Conservation (phyloP, 2,888 invertebrate genomes). For the Glaucopsyche alexis region DNA sequence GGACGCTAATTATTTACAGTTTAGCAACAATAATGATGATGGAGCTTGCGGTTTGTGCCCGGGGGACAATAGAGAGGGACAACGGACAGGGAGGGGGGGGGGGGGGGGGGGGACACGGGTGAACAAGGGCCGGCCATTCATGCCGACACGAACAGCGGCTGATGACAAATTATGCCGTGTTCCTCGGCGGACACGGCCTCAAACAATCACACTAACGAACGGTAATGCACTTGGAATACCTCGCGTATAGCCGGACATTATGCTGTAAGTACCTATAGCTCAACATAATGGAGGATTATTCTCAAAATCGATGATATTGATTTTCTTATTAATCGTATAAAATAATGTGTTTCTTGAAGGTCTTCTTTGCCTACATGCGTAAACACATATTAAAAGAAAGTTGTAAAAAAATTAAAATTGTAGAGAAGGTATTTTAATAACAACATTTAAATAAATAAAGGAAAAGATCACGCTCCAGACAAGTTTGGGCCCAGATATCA, state of each 20-base stretch:
- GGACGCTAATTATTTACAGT: slow-evolving; percentile 10
- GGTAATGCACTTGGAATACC: slow-evolving; percentile 37
- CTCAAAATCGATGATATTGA: no score
- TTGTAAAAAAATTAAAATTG: no score
- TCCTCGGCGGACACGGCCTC: slow-evolving; percentile 51
- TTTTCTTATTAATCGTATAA: no score
- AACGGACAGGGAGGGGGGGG: slow-evolving; percentile 10
- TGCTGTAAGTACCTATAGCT: no score
- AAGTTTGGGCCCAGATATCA: no score
- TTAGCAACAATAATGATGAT: slow-evolving; percentile 15
- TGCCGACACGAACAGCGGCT: slow-evolving; percentile 43
- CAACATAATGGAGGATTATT: neutral
- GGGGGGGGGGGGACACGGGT: slow-evolving; percentile 46
- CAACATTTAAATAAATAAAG: no score
- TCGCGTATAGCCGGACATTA: neutral
- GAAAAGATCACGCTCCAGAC: no score
- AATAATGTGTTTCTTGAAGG: no score
- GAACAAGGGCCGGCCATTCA: slow-evolving; percentile 53
- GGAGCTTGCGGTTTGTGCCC: slow-evolving; percentile 14
- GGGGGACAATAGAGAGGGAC: slow-evolving; percentile 18
- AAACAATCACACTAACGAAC: slow-evolving; percentile 47
- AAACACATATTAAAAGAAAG: no score
- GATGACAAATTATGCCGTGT: slow-evolving; percentile 56
- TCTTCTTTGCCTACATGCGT: no score
- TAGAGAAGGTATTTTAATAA: no score